Conservation (phyloP, 2,113 vertebrate species). For the Empidonax traillii region DNA sequence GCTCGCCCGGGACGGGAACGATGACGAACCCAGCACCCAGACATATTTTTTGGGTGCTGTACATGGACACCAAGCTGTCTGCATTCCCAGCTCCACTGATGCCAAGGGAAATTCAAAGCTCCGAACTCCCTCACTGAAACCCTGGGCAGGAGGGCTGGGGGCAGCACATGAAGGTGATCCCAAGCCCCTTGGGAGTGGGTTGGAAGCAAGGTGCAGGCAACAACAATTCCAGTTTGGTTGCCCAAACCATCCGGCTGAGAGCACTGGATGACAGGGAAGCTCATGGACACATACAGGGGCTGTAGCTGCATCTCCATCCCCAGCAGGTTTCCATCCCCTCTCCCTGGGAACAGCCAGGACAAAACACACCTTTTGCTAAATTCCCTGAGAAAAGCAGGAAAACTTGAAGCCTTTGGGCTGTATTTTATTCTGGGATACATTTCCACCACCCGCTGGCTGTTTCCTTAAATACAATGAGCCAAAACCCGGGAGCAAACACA, state of each 20-base stretch:
- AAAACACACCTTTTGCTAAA: accelerated
- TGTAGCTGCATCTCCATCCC: background rate
- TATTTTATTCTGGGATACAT: accelerated
- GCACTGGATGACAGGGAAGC: background rate
- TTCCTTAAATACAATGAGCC: background rate
- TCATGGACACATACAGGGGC: accelerated
- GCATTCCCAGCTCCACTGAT: accelerated
- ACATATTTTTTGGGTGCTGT: accelerated
- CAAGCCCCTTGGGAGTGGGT: accelerated
- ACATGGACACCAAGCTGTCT: accelerated
- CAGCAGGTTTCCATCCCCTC: accelerated
- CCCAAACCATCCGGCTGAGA: background rate
- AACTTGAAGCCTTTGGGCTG: accelerated
- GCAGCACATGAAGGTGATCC: accelerated
- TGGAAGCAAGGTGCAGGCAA: accelerated
- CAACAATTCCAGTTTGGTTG: accelerated
- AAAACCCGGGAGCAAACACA: accelerated
- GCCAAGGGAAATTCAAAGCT: background rate
- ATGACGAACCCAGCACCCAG: accelerated
- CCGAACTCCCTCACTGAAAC: accelerated
- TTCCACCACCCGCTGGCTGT: background rate
- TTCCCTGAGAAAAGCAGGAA: background rate
- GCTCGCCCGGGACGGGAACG: accelerated
- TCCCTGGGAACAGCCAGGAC: background rate
- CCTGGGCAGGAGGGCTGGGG: background rate